Evolutionary conservation across 2,113 vertebrate species (phyloP), one percentile per base, ranked within the genome.

Genomic region (Hemiscyllium ocellatum): DNA sequence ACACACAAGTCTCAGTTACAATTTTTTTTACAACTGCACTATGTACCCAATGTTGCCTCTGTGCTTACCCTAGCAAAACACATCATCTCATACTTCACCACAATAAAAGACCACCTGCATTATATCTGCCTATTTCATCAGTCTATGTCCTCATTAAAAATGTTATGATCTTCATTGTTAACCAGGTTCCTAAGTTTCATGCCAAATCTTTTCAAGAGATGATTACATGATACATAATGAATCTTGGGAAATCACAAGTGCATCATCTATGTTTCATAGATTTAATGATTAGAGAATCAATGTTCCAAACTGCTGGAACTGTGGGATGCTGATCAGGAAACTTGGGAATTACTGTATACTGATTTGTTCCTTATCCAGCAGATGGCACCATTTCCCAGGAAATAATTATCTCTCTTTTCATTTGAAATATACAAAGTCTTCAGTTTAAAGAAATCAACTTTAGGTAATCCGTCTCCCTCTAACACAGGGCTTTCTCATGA

Each of bases 321-420:
- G 78, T 1, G 13, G n/a, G 42, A 5, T 7, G 72, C 29, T 33
- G 37, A 83, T 19, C 80, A 42, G 37, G 15, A 42, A 47, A 61
- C 17, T n/a, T 61, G 29, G 12, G 61, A 90, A 90, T n/a, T 12
- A 47, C 42, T 47, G 42, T 47, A 90, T 26, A 33, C 87, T 42
- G 15, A 19, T 52, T 56, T 26, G 33, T 1, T 61, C 52, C 29
- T 33, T 33, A 90, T 20, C 42, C 94, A 95, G 13, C 42, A 95
- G 94, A 95, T 72, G 94, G 94, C 68, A 72, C 22, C 47, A 95
- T 72, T 95, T 72, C 42, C 68, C 94, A 95, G 68, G 0, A 33
- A 66, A 95, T 76, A 17, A 4, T 50, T 95, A 50, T 20, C 29
- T 8, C 15, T 29, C 56, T 66, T 37, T n/a, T 42, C 1, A 26